These are phyloP conservation scores for Ophion costatus DNA, from an alignment of 2,888 invertebrate species.

Conservation along the genomic window DNA sequence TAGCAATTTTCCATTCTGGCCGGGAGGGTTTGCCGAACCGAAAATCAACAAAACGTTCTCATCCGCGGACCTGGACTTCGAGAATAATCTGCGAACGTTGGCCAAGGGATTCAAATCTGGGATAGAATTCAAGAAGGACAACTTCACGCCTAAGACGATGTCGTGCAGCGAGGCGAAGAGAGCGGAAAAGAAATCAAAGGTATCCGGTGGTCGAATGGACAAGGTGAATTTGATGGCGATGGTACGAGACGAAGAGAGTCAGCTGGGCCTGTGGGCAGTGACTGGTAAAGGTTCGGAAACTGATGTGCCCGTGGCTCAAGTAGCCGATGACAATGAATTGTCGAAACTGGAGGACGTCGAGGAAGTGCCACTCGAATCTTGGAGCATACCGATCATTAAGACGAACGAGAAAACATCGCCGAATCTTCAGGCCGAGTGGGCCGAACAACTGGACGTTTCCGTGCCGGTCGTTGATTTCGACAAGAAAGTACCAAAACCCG, in stretches of 20 bases:
- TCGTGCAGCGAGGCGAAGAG: constrained; percentile 15
- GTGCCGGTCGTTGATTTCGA: constrained; percentile 92
- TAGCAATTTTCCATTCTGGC: constrained; percentile 94
- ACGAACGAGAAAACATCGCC: constrained; percentile 86
- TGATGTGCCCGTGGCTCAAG: constrained; percentile 65
- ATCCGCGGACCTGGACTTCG: constrained; percentile 76
- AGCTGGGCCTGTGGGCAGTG: constrained; percentile 83
- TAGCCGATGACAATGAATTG: constrained; percentile 71
- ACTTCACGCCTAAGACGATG: constrained; percentile 75
- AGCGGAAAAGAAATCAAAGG: constrained; percentile 37
- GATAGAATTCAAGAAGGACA: constrained; percentile 78
- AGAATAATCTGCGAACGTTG: constrained; percentile 77
- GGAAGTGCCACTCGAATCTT: constrained; percentile 72
- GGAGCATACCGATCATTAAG: constrained; percentile 87
- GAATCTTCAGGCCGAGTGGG: constrained; percentile 90
- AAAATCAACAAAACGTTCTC: constrained; percentile 80
- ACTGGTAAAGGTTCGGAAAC: constrained; percentile 29
- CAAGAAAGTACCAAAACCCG: constrained; percentile 92
- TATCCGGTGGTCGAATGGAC: constrained; percentile 61
- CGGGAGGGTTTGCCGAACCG: constrained; percentile 89
- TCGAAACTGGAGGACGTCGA: constrained; percentile 55
- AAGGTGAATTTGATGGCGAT: constrained; percentile 86
- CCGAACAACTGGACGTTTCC: constrained; percentile 93
- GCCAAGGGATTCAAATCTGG: constrained; percentile 78
- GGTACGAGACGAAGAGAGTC: constrained; percentile 86